Conservation (phyloP, 2,888 invertebrate genomes). For the Sisyra terminalis region DNA sequence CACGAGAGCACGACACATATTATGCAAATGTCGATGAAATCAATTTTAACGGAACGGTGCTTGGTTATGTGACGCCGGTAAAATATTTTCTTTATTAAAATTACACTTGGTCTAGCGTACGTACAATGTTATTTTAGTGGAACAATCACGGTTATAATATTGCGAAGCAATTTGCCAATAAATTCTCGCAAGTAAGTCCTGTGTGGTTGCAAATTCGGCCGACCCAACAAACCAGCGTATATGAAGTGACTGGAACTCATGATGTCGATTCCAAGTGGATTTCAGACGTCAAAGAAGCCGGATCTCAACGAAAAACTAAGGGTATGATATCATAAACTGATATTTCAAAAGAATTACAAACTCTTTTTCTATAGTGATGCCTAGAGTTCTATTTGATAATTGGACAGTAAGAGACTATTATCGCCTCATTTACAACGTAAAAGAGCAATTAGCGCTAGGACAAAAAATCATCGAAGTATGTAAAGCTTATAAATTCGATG, state of each 20-base stretch:
- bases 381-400: conserved; percentile 72
- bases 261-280: conserved; percentile 80
- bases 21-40: conserved; percentile 47
- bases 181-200: conserved; percentile 82
- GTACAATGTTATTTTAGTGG: conserved; percentile 58
- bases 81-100: conserved; percentile 17
- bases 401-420: conserved; percentile 65
- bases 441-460: conserved; percentile 49
- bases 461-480: conserved; percentile 50
- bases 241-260: conserved; percentile 54
- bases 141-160: conserved; percentile 87
- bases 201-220: conserved; percentile 84
- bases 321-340: conserved; percentile 27
- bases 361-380: not conserved
- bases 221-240: conserved; percentile 36
- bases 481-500: conserved; percentile 69
- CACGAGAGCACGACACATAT: conserved; percentile 59
- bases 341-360: not conserved
- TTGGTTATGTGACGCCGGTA: conserved; percentile 88
- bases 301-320: conserved; percentile 35
- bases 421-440: conserved; percentile 47
- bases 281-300: conserved; percentile 44
- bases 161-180: conserved; percentile 74
- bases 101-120: no score
- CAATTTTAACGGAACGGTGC: conserved; percentile 53